These are phyloP conservation scores for Eira barbara DNA, from an alignment of 2,113 vertebrate genomes.

Conservation along the genomic window DNA sequence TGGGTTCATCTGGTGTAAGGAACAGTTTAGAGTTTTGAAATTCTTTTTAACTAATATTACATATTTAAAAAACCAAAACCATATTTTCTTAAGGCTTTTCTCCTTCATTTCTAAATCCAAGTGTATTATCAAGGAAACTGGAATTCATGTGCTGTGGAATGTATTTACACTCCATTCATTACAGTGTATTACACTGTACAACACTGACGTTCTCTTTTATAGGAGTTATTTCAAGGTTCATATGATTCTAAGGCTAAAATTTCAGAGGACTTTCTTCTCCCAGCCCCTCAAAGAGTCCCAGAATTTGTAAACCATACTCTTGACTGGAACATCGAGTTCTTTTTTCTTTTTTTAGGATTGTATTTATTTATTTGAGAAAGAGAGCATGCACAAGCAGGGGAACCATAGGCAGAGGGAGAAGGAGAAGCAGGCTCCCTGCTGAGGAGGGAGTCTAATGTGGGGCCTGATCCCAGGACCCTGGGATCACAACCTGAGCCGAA, in stretches of 20 bases:
- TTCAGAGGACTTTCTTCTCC: not conserved
- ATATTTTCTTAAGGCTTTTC: slow-evolving; percentile 1
- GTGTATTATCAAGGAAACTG: not conserved
- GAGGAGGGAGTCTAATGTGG: not conserved
- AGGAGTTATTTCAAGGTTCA: not conserved
- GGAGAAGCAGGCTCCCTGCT: not conserved
- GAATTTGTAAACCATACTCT: not conserved
- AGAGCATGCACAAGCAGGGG: not conserved
- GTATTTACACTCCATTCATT: not conserved
- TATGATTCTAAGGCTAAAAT: not conserved
- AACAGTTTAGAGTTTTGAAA: not conserved
- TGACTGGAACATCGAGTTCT: not conserved
- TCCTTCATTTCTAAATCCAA: not conserved
- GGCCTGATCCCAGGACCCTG: not conserved
- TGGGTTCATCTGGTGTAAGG: not conserved
- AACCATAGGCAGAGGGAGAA: not conserved
- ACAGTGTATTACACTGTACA: not conserved
- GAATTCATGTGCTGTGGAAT: not conserved
- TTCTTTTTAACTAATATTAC: not conserved
- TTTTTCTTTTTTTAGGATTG: not conserved
- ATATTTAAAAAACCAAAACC: not conserved
- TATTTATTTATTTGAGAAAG: not conserved
- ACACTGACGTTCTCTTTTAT: not conserved
- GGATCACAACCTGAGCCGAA: not conserved
- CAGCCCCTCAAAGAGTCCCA: not conserved